Percentiles rank a stretch among this genome's conserved stretches.
Conservation (phyloP, 2,888 invertebrate genomes). For the Acronicta psi region DNA sequence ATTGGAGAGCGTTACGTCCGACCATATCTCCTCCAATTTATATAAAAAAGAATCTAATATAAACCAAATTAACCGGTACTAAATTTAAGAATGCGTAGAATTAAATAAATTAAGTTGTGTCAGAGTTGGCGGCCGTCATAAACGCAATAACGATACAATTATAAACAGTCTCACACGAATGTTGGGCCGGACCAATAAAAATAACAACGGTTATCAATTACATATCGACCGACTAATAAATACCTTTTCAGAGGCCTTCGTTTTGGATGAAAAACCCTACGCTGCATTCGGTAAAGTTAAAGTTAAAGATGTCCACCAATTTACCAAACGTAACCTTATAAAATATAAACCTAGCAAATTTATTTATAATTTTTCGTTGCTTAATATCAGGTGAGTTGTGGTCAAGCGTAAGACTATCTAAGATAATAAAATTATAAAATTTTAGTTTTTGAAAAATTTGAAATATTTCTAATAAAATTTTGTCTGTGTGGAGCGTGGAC, state of each 20-base stretch:
- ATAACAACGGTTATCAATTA: constrained; percentile 70
- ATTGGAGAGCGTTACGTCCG: constrained; percentile 10
- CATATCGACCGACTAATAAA: constrained; percentile 63
- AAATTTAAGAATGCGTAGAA: constrained; percentile 59
- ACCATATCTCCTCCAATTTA: constrained; percentile 30
- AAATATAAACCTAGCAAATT: too few relatives aligned
- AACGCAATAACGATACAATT: constrained; percentile 58
- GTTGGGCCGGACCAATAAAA: constrained; percentile 60
- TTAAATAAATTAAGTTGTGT: constrained; percentile 60
- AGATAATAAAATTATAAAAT: too few relatives aligned
- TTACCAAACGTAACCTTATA: too few relatives aligned
- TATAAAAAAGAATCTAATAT: constrained; percentile 41
- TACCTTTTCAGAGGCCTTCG: constrained; percentile 52
- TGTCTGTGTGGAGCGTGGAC: too few relatives aligned
- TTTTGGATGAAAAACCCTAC: constrained; percentile 22
- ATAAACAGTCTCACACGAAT: constrained; percentile 61
- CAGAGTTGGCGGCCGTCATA: constrained; percentile 45
- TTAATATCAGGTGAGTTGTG: too few relatives aligned
- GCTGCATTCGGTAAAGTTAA: background rate
- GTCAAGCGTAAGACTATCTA: too few relatives aligned
- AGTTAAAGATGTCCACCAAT: too few relatives aligned
- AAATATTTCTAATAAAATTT: too few relatives aligned
- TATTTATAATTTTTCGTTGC: too few relatives aligned
- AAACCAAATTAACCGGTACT: constrained; percentile 53
- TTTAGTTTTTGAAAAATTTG: too few relatives aligned